These are phyloP conservation scores for Thysanoteuthis rhombus DNA, from an alignment of 2,888 invertebrate species.

Conservation along the genomic window DNA sequence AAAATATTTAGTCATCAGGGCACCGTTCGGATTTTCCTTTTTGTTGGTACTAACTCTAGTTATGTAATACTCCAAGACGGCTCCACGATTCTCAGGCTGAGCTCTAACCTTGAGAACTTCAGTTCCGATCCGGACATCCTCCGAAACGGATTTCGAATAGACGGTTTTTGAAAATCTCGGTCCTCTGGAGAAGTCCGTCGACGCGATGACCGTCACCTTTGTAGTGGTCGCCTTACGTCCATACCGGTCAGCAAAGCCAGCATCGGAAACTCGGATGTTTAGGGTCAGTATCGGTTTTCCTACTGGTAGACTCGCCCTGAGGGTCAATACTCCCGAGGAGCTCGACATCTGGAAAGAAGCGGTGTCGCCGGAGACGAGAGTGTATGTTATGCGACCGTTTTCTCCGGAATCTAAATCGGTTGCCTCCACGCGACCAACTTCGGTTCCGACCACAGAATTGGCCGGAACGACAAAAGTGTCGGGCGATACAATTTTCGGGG, in stretches of 20 bases:
- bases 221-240: slow-evolving; percentile 39
- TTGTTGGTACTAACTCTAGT: slow-evolving; percentile 74
- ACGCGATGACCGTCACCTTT: slow-evolving; percentile 43
- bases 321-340: slow-evolving; percentile 28
- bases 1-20: slow-evolving; percentile 40
- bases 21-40: slow-evolving; percentile 46
- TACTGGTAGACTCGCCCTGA: slow-evolving; percentile 39
- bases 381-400: slow-evolving; percentile 91
- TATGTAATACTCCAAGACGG: slow-evolving; percentile 85
- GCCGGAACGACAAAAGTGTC: slow-evolving; percentile 78
- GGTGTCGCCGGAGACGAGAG: slow-evolving; percentile 62
- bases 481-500: slow-evolving; percentile 83
- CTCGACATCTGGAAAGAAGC: slow-evolving; percentile 32
- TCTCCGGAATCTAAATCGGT: slow-evolving; percentile 89
- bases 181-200: slow-evolving; percentile 37
- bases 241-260: slow-evolving; percentile 38
- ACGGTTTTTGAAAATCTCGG: slow-evolving; percentile 45
- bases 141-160: slow-evolving; percentile 83
- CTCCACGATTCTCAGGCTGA: slow-evolving; percentile 39
- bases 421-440: slow-evolving; percentile 83
- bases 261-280: slow-evolving; percentile 47
- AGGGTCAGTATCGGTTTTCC: slow-evolving; percentile 43
- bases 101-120: slow-evolving; percentile 80
- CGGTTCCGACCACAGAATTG: slow-evolving; percentile 70
- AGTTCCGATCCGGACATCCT: slow-evolving; percentile 88